phyloP scores from a whole-genome alignment of 2,888 invertebrate genomes.

The Keiferia lycopersicella region DNA sequence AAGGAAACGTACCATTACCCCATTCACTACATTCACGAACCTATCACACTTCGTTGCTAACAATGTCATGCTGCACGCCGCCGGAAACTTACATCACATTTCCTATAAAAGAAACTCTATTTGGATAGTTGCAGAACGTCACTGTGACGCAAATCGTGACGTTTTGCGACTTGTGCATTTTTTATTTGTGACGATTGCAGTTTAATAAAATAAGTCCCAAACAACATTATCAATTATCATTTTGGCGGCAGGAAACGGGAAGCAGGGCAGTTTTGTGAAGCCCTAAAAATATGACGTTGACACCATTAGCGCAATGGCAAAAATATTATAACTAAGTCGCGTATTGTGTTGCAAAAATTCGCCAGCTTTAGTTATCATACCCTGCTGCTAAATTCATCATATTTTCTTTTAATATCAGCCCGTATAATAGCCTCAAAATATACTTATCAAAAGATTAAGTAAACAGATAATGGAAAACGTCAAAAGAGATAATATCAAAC shows the following conservation, averaged over 20 bases:
- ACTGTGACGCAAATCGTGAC: neutral
- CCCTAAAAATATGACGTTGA: no score
- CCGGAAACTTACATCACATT: neutral
- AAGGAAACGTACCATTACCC: conserved; percentile 43
- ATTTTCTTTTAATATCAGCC: conserved; percentile 31
- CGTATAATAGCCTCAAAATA: conserved; percentile 25
- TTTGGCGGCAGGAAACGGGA: no score
- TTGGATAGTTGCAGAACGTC: neutral
- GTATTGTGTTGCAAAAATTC: no score
- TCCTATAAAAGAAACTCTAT: neutral
- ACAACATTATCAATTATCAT: no score
- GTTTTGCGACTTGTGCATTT: neutral
- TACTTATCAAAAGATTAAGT: conserved; percentile 21
- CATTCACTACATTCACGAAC: neutral
- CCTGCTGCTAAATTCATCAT: neutral
- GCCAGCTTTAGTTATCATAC: neutral
- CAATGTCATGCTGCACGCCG: neutral
- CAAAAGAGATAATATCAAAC: conserved; percentile 10
- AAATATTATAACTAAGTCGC: no score
- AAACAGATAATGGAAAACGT: conserved; percentile 1
- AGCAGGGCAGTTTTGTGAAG: no score
- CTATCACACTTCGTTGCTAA: neutral
- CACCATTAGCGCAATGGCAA: no score
- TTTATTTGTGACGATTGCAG: neutral
- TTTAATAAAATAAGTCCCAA: no score